Evolutionary conservation across 2,797 vertebrate species (phyloP).

Genomic region (Trichosurus vulpecula): DNA sequence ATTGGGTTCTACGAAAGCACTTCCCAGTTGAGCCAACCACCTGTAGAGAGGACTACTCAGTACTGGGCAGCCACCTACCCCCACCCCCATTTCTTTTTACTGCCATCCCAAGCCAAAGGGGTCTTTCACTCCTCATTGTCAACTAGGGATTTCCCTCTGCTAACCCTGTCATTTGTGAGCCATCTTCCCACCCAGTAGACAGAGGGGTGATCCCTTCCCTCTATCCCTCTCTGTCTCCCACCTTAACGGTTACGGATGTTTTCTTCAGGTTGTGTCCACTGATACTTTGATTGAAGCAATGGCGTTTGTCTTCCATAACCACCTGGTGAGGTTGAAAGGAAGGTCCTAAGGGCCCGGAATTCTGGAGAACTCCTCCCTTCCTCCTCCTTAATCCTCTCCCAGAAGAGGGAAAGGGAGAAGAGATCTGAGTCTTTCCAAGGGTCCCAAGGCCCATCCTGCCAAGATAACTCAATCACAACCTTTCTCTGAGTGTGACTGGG

Average conservation of each 20-base stretch:
- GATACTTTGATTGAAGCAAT: conserved; percentile 68
- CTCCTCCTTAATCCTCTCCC: not conserved
- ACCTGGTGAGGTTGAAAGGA: conserved; percentile 52
- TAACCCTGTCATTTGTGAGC: not conserved
- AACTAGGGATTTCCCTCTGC: not conserved
- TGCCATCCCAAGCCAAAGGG: not conserved
- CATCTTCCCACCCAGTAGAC: not conserved
- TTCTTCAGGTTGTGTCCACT: conserved; percentile 70
- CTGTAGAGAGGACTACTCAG: not conserved
- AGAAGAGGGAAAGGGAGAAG: not conserved
- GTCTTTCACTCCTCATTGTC: not conserved
- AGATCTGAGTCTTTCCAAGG: no score
- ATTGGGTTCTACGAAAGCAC: not conserved
- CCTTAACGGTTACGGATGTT: conserved; percentile 67
- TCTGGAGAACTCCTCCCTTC: not conserved
- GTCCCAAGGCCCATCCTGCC: not conserved
- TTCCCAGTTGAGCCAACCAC: not conserved
- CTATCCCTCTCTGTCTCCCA: conserved; percentile 10
- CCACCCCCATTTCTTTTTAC: not conserved
- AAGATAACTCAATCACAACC: not conserved
- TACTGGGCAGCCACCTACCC: not conserved
- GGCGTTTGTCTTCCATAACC: conserved; percentile 15
- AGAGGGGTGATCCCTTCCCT: not conserved
- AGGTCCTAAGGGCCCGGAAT: not conserved
- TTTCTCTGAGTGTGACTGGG: not conserved